phyloP scores from a whole-genome alignment of 2,888 invertebrate species.

The Cremastobaeus sp. region DNA sequence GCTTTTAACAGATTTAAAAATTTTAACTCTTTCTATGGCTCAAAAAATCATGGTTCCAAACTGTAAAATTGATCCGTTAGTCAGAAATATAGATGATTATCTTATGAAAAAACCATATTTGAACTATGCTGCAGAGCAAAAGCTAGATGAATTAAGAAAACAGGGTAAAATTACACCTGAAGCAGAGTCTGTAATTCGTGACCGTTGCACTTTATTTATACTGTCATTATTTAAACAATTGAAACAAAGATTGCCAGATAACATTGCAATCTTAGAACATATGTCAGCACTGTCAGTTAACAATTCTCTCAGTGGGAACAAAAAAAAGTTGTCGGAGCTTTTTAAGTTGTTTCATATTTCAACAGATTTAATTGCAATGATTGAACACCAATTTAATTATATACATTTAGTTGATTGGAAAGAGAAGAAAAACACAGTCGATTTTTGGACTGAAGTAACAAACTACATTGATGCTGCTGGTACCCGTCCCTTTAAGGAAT shows the following conservation, averaged over 20 bases:
- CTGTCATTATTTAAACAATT: constrained; percentile 9
- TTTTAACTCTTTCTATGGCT: constrained; percentile 9
- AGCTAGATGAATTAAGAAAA: constrained; percentile 4
- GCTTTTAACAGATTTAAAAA: constrained; percentile 4
- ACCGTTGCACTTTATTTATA: not conserved
- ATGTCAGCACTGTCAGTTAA: constrained; percentile 1
- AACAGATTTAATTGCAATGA: constrained; percentile 9
- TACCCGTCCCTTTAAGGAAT: constrained; percentile 17
- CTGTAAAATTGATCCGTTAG: not conserved
- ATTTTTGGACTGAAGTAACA: constrained; percentile 46
- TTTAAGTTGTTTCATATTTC: not conserved
- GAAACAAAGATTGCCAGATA: constrained; percentile 21
- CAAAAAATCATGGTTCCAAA: constrained; percentile 11
- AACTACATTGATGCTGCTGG: constrained; percentile 20
- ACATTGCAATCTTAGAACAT: constrained; percentile 5
- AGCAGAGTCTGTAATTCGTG: constrained; percentile 15
- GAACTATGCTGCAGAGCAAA: constrained; percentile 6
- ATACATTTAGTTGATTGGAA: constrained; percentile 48
- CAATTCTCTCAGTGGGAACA: constrained; percentile 1
- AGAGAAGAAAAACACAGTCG: constrained; percentile 35
- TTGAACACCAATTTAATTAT: constrained; percentile 18
- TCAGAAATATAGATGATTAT: constrained; percentile 5
- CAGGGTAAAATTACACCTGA: not conserved
- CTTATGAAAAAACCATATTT: constrained; percentile 2
- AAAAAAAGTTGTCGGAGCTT: not conserved